phyloP scores from a whole-genome alignment of 1,140 invertebrate genomes.

The Luehdorfia chinensis region DNA sequence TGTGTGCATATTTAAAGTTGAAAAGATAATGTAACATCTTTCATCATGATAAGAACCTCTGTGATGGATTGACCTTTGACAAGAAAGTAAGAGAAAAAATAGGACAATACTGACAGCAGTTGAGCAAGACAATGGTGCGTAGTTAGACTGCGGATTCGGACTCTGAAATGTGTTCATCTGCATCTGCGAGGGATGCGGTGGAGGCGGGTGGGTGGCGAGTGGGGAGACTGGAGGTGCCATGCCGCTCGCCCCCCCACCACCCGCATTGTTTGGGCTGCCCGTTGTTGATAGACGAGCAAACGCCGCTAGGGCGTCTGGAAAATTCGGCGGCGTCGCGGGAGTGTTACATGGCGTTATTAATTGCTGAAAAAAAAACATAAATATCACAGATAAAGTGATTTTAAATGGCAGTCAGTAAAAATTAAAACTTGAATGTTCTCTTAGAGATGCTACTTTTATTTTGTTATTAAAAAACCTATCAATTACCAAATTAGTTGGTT shows the following conservation, averaged over 20 bases:
- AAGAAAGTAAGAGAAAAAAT: too few relatives aligned
- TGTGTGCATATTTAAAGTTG: too few relatives aligned
- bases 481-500: too few relatives aligned
- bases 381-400: too few relatives aligned
- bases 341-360: constrained; percentile 92
- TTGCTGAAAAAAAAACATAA: constrained; percentile 69
- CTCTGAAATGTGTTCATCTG: constrained; percentile 52
- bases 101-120: constrained; percentile 65
- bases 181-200: constrained; percentile 35
- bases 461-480: too few relatives aligned
- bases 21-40: too few relatives aligned
- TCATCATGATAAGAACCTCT: too few relatives aligned
- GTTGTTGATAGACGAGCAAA: constrained; percentile 88
- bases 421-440: too few relatives aligned
- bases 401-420: too few relatives aligned
- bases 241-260: constrained; percentile 27
- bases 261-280: constrained; percentile 44
- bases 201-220: constrained; percentile 52
- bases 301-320: constrained; percentile 89
- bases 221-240: constrained; percentile 51
- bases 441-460: too few relatives aligned
- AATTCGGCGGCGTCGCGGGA: constrained; percentile 93
- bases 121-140: constrained; percentile 61
- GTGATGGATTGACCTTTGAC: too few relatives aligned
- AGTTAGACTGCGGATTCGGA: constrained; percentile 55